Conservation (phyloP, 37 sponge, comb jelly and placozoan species). For the Beroe ovata region DNA sequence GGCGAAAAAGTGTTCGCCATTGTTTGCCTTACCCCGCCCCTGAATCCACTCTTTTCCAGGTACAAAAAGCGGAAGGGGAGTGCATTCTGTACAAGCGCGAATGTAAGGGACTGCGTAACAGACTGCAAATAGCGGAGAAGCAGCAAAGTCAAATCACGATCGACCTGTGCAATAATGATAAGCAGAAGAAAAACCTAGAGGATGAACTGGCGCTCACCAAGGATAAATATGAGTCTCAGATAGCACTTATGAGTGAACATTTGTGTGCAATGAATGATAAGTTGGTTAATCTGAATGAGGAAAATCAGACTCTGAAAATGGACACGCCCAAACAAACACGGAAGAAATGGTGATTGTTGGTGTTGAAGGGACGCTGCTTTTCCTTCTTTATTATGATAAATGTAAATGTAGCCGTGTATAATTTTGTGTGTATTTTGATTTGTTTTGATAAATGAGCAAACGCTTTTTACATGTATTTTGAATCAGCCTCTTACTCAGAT, state of each 20-base stretch:
- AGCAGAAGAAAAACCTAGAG: conserved; percentile 5
- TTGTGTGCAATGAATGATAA: conserved; percentile 91
- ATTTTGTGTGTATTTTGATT: no score
- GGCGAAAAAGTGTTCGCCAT: no score
- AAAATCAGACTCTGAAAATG: conserved; percentile 60
- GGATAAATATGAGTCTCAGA: conserved; percentile 84
- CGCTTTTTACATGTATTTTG: no score
- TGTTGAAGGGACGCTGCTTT: no score
- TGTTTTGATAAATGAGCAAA: no score
- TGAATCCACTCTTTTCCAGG: no score
- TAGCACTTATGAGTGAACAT: conserved; percentile 96
- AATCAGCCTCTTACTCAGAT: no score
- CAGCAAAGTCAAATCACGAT: conserved; percentile 28
- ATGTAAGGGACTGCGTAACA: not conserved
- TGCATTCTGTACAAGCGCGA: conserved; percentile 16
- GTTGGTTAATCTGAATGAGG: conserved; percentile 76
- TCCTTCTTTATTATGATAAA: no score
- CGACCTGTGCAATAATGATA: conserved; percentile 56
- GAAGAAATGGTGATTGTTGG: conserved; percentile 43
- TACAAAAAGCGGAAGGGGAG: conserved; percentile 45
- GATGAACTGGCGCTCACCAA: conserved; percentile 81
- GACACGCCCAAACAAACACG: conserved; percentile 17
- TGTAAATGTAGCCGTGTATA: no score
- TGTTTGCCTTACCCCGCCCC: no score
- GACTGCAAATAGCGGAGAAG: conserved; percentile 21